phyloP scores from a whole-genome alignment of 2,113 vertebrate species.

The Erythrolamprus reginae region DNA sequence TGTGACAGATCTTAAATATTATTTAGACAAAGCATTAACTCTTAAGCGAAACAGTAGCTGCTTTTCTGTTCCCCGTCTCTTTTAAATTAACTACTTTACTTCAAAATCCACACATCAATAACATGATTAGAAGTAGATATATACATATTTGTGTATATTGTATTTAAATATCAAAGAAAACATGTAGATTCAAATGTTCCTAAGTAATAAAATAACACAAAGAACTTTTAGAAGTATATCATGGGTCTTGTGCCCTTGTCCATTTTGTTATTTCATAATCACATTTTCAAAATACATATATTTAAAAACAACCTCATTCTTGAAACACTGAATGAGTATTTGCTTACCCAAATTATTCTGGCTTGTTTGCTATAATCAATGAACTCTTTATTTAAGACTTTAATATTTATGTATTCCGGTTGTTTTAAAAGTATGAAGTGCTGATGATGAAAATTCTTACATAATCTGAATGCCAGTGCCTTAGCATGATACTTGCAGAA shows the following conservation, averaged over 20 bases:
- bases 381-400: neutral
- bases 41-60: slow-evolving; percentile 25
- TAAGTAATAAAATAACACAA: slow-evolving; percentile 4
- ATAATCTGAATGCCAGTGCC: neutral
- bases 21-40: slow-evolving; percentile 44
- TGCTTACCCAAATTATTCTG: too few species aligned
- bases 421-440: neutral
- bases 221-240: neutral
- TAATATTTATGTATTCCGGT: neutral
- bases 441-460: neutral
- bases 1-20: slow-evolving; percentile 50
- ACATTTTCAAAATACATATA: slow-evolving; percentile 11
- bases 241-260: slow-evolving; percentile 5
- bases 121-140: neutral
- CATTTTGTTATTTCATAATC: neutral
- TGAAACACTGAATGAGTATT: neutral
- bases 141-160: neutral
- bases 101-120: slow-evolving; percentile 8
- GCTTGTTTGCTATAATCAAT: neutral
- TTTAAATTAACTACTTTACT: slow-evolving; percentile 1
- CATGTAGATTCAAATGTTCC: neutral
- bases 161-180: neutral
- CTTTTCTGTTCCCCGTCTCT: neutral
- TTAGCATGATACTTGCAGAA: neutral
- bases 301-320: neutral